Conservation (phyloP, 2,113 vertebrate genomes). For the Diadophis punctatus region DNA sequence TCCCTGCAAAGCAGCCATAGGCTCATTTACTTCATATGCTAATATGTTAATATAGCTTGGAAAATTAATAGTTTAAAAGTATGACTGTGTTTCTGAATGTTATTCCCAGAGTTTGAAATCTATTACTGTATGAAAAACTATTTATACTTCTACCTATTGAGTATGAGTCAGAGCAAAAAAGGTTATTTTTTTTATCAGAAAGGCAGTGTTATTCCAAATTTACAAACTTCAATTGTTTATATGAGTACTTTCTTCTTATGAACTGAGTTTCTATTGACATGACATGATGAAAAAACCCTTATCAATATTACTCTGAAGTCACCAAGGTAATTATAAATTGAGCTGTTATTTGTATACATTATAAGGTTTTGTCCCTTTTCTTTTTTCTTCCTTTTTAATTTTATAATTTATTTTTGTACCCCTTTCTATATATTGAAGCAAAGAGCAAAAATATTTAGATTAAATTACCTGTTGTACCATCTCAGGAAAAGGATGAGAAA, state of each 20-base stretch:
- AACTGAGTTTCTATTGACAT: not conserved
- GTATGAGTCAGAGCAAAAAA: not conserved
- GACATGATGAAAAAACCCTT: not conserved
- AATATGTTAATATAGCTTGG: not conserved
- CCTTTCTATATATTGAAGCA: not conserved
- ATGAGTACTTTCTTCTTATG: not conserved
- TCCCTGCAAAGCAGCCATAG: not conserved
- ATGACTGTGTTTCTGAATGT: not conserved
- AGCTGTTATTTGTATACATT: not conserved
- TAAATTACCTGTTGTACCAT: not conserved
- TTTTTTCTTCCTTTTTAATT: not conserved
- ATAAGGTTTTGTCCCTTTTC: not conserved
- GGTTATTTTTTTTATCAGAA: not conserved
- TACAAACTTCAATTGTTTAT: not conserved
- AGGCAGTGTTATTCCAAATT: not conserved
- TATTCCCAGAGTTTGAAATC: not conserved
- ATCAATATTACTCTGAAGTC: not conserved
- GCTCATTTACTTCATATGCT: not conserved
- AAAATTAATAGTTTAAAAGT: not conserved
- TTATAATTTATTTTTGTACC: not conserved
- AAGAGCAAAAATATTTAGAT: not conserved
- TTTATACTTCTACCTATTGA: not conserved
- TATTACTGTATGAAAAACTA: not conserved
- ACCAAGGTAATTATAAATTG: not conserved
- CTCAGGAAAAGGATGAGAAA: not conserved